Conservation (phyloP, 2,797 vertebrate species). For the Thamnophis elegans region DNA sequence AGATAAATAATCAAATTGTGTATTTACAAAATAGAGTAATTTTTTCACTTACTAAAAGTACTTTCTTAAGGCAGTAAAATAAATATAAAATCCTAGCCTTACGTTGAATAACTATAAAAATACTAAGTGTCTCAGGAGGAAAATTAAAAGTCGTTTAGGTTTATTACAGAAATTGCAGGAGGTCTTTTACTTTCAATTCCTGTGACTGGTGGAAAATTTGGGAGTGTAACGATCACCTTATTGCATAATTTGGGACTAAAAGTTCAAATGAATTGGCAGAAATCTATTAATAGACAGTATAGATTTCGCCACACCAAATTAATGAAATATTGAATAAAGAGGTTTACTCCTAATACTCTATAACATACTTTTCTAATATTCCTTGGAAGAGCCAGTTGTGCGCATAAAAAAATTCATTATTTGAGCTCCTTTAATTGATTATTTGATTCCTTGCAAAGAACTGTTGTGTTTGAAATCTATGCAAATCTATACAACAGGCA, state of each 20-base stretch:
- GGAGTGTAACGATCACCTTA: not conserved
- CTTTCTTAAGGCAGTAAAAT: not conserved
- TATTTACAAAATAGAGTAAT: not conserved
- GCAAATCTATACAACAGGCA: not conserved
- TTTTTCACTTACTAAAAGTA: not conserved
- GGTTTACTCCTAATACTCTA: not conserved
- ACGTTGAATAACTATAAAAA: not conserved
- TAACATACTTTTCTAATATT: not conserved
- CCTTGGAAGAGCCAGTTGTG: not conserved
- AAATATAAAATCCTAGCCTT: not conserved
- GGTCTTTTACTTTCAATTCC: not conserved
- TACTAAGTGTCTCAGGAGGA: not conserved
- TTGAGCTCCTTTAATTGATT: not conserved
- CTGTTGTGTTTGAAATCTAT: not conserved
- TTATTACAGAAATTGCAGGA: not conserved
- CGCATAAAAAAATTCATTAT: not conserved
- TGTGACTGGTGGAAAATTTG: not conserved
- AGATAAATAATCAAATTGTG: not conserved
- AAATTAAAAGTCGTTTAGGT: not conserved
- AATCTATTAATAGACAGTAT: not conserved
- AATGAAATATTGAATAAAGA: not conserved
- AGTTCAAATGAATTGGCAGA: not conserved
- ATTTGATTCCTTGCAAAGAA: not conserved
- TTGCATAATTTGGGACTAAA: not conserved
- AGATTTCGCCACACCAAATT: not conserved